Evolutionary conservation across 2,888 invertebrate species (phyloP), one percentile per base, ranked within the genome.

Genomic region (Heliconius aoede): DNA sequence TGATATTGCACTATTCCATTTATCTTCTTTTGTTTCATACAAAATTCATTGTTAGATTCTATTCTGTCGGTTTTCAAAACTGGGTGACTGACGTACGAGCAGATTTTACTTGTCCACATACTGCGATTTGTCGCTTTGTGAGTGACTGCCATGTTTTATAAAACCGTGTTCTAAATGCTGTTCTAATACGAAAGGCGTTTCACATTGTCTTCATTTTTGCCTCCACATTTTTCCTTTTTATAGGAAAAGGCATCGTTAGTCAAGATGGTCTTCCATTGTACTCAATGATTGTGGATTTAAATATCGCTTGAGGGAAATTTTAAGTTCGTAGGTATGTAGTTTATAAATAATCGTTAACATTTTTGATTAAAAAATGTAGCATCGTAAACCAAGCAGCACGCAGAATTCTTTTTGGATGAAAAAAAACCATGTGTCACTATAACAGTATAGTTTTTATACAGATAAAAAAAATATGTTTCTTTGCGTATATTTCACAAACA

Each of bases 81-180:
- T 13, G 61, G 46, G 69, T 68, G 76, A 76, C 61, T 68, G 76
- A 78, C 73, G 60, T 61, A 32, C 62, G 67, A 78, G 65, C 24
- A 7, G 65, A 55, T 55, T 73, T 75, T 73, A 73, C 73, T 72
- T 76, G 64, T 75, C 76, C 26, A 72, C 76, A 73, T 67, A 62
- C 76, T 77, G 73, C 55, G 73, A 74, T 15, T 67, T 55, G 72
- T 72, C 73, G 67, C 76, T 73, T 55, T 13, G 73, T 64, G 62
- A 78, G 74, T 76, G 64, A 46, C 28, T 75, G 65, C 75, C 21
- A 64, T 64, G 13, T 64, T 36, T 60, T 75, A 71, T 72, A 68
- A 60, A 51, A 78, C 51, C n/a, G 36, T 65, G n/a, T 60, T 58
- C 30, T 69, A 65, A 51, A 51, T 51, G 21, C 21, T 68, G 68